Conservation (phyloP, 2,797 vertebrate species). For the Gobio occitaniae region DNA sequence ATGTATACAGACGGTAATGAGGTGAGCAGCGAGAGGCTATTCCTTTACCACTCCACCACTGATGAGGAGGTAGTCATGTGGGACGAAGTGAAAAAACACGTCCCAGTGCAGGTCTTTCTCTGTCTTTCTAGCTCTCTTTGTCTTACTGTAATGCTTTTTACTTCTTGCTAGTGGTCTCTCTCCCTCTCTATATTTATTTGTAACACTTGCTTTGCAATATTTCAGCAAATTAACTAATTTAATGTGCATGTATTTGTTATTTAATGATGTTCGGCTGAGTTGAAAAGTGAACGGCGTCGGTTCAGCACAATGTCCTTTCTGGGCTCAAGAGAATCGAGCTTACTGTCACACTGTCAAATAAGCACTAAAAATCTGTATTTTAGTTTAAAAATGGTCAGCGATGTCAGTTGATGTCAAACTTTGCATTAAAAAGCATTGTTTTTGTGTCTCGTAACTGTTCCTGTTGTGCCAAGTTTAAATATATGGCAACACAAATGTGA, state of each 20-base stretch:
- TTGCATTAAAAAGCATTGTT: background rate
- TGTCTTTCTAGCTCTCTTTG: background rate
- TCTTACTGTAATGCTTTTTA: background rate
- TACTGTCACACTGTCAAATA: background rate
- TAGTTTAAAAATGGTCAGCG: background rate
- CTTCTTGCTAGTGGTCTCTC: background rate
- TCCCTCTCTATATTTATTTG: slow-evolving; percentile 1
- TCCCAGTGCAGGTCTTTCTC: background rate
- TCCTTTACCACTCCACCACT: slow-evolving; percentile 54
- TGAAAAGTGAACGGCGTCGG: background rate
- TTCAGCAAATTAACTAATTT: background rate
- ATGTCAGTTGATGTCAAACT: background rate
- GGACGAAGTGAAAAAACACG: slow-evolving; percentile 44
- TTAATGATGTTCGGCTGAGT: background rate
- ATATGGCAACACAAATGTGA: background rate
- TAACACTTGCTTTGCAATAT: background rate
- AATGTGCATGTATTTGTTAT: background rate
- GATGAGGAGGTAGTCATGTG: slow-evolving; percentile 55
- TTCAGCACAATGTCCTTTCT: background rate
- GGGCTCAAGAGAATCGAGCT: background rate
- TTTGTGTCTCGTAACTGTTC: background rate
- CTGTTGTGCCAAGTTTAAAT: background rate
- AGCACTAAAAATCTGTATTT: background rate
- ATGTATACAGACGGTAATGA: slow-evolving; percentile 49
- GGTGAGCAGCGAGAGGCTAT: slow-evolving; percentile 44